These are phyloP conservation scores for Florisuga fusca DNA, from an alignment of 2,797 vertebrate genomes.

Conservation along the genomic window DNA sequence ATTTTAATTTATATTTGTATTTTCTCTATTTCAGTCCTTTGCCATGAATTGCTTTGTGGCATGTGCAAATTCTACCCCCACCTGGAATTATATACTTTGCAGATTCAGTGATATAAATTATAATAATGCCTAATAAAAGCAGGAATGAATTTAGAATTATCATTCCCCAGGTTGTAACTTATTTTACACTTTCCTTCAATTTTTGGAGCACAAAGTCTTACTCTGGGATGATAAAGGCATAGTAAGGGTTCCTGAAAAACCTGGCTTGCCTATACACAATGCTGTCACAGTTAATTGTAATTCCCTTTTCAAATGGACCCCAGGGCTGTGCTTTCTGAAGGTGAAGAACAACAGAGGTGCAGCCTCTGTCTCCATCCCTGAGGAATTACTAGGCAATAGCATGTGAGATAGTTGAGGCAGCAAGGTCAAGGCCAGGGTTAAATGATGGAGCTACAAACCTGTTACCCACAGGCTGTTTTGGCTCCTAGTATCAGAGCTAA, in stretches of 20 bases:
- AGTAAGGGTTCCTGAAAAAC: background rate
- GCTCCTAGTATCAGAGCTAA: slow-evolving; percentile 41
- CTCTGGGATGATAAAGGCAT: background rate
- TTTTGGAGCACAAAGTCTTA: background rate
- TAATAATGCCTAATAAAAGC: background rate
- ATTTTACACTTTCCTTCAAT: background rate
- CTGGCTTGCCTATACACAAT: background rate
- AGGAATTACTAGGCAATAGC: slow-evolving; percentile 62
- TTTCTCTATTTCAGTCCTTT: background rate
- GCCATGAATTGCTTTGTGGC: background rate
- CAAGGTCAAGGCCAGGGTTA: slow-evolving; percentile 62
- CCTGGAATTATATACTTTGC: background rate
- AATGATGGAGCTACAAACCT: background rate
- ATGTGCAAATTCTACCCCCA: background rate
- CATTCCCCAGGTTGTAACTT: background rate
- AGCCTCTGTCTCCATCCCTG: slow-evolving; percentile 43
- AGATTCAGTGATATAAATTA: background rate
- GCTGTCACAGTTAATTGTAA: background rate
- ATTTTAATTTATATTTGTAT: background rate
- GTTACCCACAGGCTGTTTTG: slow-evolving; percentile 56
- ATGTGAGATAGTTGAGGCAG: slow-evolving; percentile 15
- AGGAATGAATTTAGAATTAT: background rate
- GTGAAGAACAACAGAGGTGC: slow-evolving; percentile 45
- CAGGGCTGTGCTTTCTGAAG: background rate
- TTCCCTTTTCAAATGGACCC: background rate